Evolutionary conservation across 1,140 invertebrate genomes (phyloP).

Genomic region (Meteorus sp.): DNA sequence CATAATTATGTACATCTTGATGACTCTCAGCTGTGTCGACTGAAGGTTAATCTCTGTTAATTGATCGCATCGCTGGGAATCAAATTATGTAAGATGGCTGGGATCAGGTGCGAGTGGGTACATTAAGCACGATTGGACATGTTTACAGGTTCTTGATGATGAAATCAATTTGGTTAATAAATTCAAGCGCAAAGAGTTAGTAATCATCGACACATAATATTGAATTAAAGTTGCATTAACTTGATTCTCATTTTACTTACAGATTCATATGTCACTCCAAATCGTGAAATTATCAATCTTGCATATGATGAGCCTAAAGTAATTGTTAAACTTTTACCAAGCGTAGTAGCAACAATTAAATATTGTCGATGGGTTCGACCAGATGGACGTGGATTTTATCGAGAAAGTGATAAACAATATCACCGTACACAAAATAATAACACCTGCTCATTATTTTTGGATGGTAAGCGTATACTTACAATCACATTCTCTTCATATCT

Average conservation of each 20-base stretch:
- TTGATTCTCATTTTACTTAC: conserved; percentile 22
- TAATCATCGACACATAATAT: not conserved
- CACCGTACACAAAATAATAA: conserved; percentile 26
- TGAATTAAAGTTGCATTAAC: conserved; percentile 8
- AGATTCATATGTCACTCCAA: conserved; percentile 43
- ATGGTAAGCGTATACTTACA: conserved; percentile 42
- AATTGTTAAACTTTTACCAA: conserved; percentile 35
- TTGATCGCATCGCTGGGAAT: no score
- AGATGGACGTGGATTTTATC: conserved; percentile 40
- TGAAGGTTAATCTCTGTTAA: no score
- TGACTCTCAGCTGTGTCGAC: not conserved
- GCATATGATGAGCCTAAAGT: conserved; percentile 18
- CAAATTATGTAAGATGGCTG: no score
- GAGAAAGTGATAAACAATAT: conserved; percentile 37
- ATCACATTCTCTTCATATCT: not conserved
- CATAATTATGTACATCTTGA: conserved; percentile 10
- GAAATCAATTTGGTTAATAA: no score
- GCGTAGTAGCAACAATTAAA: conserved; percentile 37
- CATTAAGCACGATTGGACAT: no score
- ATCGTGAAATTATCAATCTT: conserved; percentile 15
- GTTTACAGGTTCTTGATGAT: no score
- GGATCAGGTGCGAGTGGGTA: no score
- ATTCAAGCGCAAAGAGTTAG: not conserved
- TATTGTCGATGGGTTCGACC: conserved; percentile 53
- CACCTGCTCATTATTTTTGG: conserved; percentile 41